Evolutionary conservation across 2,797 vertebrate genomes (phyloP).

Genomic region (Eleutherodactylus coqui): DNA sequence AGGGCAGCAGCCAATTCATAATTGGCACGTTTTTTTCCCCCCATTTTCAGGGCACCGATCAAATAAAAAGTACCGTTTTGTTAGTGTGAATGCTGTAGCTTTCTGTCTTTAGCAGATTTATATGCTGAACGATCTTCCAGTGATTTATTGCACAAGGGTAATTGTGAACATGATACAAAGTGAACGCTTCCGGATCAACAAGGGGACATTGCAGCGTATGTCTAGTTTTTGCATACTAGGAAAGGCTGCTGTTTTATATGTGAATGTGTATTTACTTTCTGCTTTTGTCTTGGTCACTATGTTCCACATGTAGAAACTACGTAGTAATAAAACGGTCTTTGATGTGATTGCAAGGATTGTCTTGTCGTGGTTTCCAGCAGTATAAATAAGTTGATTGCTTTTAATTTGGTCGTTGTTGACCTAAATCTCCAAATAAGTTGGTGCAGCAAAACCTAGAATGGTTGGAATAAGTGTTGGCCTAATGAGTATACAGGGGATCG

Average conservation of each 20-base stretch:
- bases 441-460: background rate
- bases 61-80: background rate
- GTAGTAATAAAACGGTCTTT: background rate
- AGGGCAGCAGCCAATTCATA: background rate
- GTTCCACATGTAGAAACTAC: background rate
- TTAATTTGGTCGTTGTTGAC: background rate
- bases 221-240: background rate
- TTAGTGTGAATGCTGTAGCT: background rate
- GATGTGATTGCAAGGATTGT: background rate
- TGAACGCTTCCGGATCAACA: background rate
- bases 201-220: background rate
- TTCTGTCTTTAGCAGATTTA: background rate
- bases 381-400: background rate
- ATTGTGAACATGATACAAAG: background rate
- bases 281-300: background rate
- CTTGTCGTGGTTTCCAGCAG: background rate
- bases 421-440: background rate
- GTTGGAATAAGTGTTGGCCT: background rate
- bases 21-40: background rate
- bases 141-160: background rate
- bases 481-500: background rate
- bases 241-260: background rate
- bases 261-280: background rate
- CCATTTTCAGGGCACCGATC: background rate
- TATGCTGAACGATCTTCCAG: no score